phyloP scores from a whole-genome alignment of 1,140 invertebrate species.

The Colletes gigas region DNA sequence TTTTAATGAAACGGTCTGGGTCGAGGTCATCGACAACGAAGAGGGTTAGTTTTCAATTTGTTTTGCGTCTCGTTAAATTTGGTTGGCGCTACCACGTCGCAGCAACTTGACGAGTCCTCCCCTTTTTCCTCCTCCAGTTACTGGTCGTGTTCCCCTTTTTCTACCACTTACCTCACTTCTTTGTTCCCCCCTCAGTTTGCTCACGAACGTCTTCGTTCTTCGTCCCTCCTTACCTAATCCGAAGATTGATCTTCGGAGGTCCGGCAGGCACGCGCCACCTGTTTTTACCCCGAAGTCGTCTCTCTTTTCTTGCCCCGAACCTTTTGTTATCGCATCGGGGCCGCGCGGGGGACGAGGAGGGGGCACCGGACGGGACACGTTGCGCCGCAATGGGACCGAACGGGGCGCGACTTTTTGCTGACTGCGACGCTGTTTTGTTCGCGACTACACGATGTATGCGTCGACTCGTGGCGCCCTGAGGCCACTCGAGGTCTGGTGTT shows the following conservation, averaged over 20 bases:
- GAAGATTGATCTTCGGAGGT: conserved; percentile 26
- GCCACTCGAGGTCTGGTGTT: too few relatives aligned
- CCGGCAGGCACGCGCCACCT: conserved; percentile 19
- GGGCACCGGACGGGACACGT: background rate
- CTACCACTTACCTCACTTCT: background rate
- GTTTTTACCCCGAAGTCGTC: background rate
- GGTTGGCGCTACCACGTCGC: conserved; percentile 3
- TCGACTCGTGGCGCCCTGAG: too few relatives aligned
- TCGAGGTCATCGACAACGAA: too few relatives aligned
- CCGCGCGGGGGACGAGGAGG: too few relatives aligned
- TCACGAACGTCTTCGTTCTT: background rate
- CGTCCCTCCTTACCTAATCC: background rate
- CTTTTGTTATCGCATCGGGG: conserved; percentile 12
- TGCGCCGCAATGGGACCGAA: background rate
- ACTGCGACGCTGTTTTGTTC: background rate
- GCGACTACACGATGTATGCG: too few relatives aligned
- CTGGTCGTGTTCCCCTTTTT: background rate
- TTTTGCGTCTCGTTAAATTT: too few relatives aligned
- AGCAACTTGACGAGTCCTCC: background rate
- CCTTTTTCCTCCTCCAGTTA: background rate
- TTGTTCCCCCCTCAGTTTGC: conserved; percentile 3
- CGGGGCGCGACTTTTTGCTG: background rate
- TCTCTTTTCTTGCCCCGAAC: background rate
- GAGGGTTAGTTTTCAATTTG: too few relatives aligned
- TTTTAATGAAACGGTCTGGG: too few relatives aligned